Percentiles rank a stretch among this genome's conserved stretches.
Conservation (phyloP, 1,140 invertebrate genomes). For the Psix sp. region DNA sequence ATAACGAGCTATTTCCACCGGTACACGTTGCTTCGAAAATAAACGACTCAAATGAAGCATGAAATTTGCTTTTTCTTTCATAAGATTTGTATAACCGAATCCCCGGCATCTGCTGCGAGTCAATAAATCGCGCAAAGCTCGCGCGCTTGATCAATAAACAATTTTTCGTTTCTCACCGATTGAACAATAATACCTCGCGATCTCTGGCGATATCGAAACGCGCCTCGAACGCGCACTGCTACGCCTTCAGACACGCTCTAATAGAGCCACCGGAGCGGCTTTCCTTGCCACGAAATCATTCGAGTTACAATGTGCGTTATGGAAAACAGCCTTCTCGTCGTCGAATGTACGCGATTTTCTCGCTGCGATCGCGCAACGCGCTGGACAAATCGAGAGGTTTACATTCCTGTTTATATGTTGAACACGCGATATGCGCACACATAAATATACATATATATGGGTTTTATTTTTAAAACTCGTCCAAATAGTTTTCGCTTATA, state of each 20-base stretch:
- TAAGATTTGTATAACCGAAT: no score
- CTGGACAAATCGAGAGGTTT: slow-evolving; percentile 5
- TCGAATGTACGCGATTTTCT: no score
- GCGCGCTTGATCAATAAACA: slow-evolving; percentile 1
- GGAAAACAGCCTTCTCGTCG: slow-evolving; percentile 37
- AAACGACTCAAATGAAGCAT: no score
- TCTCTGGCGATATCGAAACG: no score
- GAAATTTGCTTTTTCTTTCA: no score
- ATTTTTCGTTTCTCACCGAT: slow-evolving; percentile 1
- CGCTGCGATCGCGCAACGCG: slow-evolving; percentile 22
- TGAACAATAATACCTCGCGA: slow-evolving; percentile 9
- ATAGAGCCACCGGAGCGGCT: slow-evolving; percentile 56
- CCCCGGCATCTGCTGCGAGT: no score
- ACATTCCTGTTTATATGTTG: slow-evolving; percentile 26
- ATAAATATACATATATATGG: no score
- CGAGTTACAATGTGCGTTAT: slow-evolving; percentile 18
- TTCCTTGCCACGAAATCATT: neutral
- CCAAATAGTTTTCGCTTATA: slow-evolving; percentile 23
- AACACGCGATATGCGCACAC: no score
- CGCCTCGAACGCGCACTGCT: slow-evolving; percentile 50
- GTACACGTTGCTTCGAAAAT: no score
- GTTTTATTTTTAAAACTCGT: slow-evolving; percentile 35
- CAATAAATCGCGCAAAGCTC: no score
- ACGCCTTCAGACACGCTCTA: slow-evolving; percentile 71
- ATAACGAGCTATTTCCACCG: no score